Base-by-base conservation (phyloP, 2,888 invertebrate genomes). In the Adelognathus sp. region DNA sequence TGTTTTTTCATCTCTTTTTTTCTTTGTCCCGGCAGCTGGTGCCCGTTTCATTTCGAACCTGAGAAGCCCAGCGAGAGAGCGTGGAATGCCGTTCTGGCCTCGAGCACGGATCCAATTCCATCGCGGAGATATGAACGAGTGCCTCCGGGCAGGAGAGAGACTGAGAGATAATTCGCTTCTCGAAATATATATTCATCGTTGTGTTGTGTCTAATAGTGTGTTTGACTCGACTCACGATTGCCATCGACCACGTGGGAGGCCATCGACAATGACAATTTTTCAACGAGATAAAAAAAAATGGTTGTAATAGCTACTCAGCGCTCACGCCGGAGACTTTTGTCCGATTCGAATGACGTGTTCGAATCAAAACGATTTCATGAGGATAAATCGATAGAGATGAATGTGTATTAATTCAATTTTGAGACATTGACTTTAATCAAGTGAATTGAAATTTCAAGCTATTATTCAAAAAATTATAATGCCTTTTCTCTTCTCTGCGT, bases 101-200 rank as follows among this genome's bases (percentile, higher is more conserved):
- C 71, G 79, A 58, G 82, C 39, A 61, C 60, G 58, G 66, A 78
- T 74, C 76, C 41, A 70, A 66, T 76, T 61, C 24, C 69, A 75
- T n/a, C 61, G 56, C 61, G 50, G 27, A 63, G 69, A 80, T 80
- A 78, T 54, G 72, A 44, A 54, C 52, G 67, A 61, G 33, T 54
- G 61, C 18, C 29, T 44, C 36, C 11, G 11, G 16, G 21, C 36
- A 6, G 52, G 36, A 46, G 66, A 46, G 36, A 46, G 66, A n/a
- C n/a, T n/a, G n/a, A n/a, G n/a, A n/a, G n/a, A n/a, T 31, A 33
- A 21, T 46, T 66, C 52, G 36, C 21, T 50, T 46, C 56, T 56
- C n/a, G 16, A 63, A 63, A 61, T 50, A 36, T 56, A 56, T 44
- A 36, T 27, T 21, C n/a, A 79, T 39, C 79, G 69, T n/a, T 46